phyloP scores from a whole-genome alignment of 2,797 vertebrate genomes.

The Gorsachius magnificus region DNA sequence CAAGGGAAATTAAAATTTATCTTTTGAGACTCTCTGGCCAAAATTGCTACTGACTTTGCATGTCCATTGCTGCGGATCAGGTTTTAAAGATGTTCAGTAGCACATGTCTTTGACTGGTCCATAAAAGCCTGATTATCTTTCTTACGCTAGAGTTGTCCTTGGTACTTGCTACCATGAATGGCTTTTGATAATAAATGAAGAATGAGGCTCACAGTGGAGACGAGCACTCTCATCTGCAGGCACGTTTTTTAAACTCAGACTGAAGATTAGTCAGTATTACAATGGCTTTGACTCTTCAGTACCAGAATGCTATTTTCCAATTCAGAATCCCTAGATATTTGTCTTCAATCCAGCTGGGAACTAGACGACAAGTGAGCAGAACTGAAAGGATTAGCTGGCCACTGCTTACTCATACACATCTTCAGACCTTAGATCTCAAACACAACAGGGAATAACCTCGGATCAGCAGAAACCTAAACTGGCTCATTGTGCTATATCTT shows the following conservation, averaged over 20 bases:
- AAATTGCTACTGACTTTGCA: neutral
- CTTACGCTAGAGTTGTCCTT: neutral
- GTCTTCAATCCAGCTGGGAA: neutral
- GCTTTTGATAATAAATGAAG: neutral
- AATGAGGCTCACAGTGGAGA: neutral
- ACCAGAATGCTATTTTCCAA: neutral
- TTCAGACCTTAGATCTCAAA: neutral
- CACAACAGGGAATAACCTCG: neutral
- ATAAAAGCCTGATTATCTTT: neutral
- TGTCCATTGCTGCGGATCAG: neutral
- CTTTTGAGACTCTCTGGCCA: neutral
- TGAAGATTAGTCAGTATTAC: neutral
- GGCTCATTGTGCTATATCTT: neutral
- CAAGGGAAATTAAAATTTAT: neutral
- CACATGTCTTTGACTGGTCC: neutral
- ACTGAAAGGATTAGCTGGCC: neutral
- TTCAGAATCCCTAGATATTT: neutral
- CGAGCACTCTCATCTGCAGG: neutral
- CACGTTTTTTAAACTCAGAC: neutral
- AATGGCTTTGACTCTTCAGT: neutral
- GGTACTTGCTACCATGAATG: neutral
- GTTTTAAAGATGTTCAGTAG: neutral
- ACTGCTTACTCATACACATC: neutral
- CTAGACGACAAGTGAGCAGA: neutral
- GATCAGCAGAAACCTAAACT: conserved; percentile 5